These are phyloP conservation scores for Pseudopleuronectes americanus DNA, from an alignment of 2,797 vertebrate genomes.

Conservation along the genomic window DNA sequence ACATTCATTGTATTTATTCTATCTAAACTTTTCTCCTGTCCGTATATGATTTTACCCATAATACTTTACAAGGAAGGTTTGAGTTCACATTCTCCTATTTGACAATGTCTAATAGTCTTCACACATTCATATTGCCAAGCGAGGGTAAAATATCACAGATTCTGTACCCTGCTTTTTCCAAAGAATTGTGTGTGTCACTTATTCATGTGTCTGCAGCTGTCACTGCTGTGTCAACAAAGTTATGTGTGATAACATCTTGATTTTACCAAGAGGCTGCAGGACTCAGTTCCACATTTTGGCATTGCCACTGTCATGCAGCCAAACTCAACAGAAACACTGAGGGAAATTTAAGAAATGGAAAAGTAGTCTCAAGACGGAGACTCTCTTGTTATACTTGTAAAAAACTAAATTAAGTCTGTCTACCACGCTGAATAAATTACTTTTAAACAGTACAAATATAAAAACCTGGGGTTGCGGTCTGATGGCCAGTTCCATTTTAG, in stretches of 20 bases:
- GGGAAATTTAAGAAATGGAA: not conserved
- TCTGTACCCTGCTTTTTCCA: not conserved
- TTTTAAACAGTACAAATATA: not conserved
- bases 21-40: not conserved
- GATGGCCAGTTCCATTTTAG: not conserved
- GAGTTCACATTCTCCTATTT: constrained; percentile 20
- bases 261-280: constrained; percentile 8
- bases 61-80: constrained; percentile 34
- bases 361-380: not conserved
- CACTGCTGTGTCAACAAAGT: constrained; percentile 1
- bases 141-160: constrained; percentile 18
- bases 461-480: not conserved
- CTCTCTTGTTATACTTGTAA: not conserved
- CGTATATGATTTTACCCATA: not conserved
- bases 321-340: constrained; percentile 4
- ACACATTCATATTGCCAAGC: constrained; percentile 12
- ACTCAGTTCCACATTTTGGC: not conserved
- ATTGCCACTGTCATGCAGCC: not conserved
- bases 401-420: not conserved
- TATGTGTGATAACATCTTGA: constrained; percentile 10
- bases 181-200: not conserved
- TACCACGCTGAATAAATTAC: not conserved
- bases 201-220: constrained; percentile 8
- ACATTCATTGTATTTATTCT: constrained; percentile 20
- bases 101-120: constrained; percentile 5